Evolutionary conservation across 2,888 invertebrate species (phyloP), one percentile per base, ranked within the genome.

Genomic region (Tromatobia lineatoria): DNA sequence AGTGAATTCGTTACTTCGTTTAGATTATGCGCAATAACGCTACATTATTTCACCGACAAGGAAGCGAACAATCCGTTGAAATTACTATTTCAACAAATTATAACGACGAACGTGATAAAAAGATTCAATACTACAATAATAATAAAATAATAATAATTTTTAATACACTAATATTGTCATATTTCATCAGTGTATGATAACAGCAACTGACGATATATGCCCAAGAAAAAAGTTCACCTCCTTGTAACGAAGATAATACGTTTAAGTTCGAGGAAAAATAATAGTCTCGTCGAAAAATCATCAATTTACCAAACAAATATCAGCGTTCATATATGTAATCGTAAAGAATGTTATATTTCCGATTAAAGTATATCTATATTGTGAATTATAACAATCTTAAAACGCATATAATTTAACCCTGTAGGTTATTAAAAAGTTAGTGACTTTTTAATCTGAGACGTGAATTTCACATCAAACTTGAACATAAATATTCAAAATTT

Each of bases 61-160:
- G 18, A 64, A 38, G 25, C 38, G n/a, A 52, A 52, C 52, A 20
- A 59, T 59, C 4, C 38, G 34, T 18, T 42, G 64, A n/a, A 64
- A 38, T 59, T 59, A 25, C 8, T 45, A 42, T 69, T 66, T 29
- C 70, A 71, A 50, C 64, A 71, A 71, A 81, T 71, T 71, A 67
- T 15, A 70, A 64, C 34, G 45, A 76, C 47, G 54, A 38, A 70
- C 70, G 25, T 81, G 64, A 67, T 34, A 45, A 76, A 66, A 52
- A 76, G 54, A 13, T 74, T 29, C 23, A 25, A 61, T 75, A 45
- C 29, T 15, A 13, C 1, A 47, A 47, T 38, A 52, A 71, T 29
- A 29, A 29, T 29, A 54, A 50, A 52, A 71, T 29, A 29, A 29
- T 29, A 54, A 50, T 66, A 18, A 79, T 69, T 57, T 47, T 18